Conservation (phyloP, 2,888 invertebrate genomes). For the Ormyrus rosae region DNA sequence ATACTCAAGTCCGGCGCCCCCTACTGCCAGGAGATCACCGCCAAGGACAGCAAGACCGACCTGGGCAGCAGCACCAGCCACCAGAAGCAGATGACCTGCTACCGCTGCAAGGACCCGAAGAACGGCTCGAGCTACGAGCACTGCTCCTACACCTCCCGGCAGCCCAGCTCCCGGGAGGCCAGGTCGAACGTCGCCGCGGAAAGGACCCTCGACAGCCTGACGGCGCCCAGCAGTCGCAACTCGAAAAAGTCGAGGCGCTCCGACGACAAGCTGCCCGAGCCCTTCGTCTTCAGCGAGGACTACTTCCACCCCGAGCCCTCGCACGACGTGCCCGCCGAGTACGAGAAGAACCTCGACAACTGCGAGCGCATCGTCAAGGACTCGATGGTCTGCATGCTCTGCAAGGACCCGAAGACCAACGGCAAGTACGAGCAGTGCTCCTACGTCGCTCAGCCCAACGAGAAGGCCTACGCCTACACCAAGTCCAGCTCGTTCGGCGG, state of each 20-base stretch:
- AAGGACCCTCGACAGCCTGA: constrained; percentile 18
- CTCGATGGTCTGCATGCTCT: constrained; percentile 85
- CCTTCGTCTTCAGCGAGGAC: constrained; percentile 70
- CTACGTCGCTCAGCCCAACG: constrained; percentile 85
- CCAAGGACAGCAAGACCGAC: constrained; percentile 38
- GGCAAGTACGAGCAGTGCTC: constrained; percentile 90
- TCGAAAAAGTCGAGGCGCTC: neutral
- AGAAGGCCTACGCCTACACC: constrained; percentile 76
- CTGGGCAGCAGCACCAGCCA: neutral
- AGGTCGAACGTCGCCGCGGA: constrained; percentile 31
- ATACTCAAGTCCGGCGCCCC: constrained; percentile 62
- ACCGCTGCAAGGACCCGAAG: constrained; percentile 78
- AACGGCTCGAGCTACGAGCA: constrained; percentile 78
- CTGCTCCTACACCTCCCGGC: constrained; percentile 78
- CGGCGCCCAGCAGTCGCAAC: neutral
- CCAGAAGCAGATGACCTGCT: constrained; percentile 73
- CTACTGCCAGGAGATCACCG: constrained; percentile 63
- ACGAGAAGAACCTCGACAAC: constrained; percentile 80
- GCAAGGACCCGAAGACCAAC: constrained; percentile 85
- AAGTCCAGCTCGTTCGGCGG: constrained; percentile 63
- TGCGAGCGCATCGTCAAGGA: constrained; percentile 83
- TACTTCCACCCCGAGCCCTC: constrained; percentile 67
- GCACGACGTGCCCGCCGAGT: constrained; percentile 79
- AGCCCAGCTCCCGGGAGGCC: neutral
- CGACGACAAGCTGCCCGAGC: constrained; percentile 12